These are phyloP conservation scores for Nothobranchius kuhntae DNA, from an alignment of 2,113 vertebrate species.

Conservation along the genomic window DNA sequence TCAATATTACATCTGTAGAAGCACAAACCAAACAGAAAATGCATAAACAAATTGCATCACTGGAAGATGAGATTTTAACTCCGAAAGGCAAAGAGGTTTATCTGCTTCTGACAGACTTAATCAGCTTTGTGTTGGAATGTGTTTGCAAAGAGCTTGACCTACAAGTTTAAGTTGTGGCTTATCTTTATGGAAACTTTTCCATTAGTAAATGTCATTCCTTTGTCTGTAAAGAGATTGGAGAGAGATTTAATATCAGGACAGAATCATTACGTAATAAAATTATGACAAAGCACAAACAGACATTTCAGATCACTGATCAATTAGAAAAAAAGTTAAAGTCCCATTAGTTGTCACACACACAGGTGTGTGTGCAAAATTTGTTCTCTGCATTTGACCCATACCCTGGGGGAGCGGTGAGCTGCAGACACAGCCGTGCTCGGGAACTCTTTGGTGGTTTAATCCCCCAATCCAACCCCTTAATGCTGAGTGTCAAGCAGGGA, in stretches of 20 bases:
- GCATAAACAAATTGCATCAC: background rate
- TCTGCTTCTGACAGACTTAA: too few relatives aligned
- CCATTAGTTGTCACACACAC: too few relatives aligned
- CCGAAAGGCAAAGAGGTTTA: too few relatives aligned
- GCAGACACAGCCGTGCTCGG: too few relatives aligned
- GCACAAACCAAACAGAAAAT: slow-evolving; percentile 26
- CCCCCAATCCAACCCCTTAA: too few relatives aligned
- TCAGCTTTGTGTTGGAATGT: background rate
- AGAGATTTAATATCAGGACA: background rate
- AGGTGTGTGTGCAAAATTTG: too few relatives aligned
- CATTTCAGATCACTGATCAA: background rate
- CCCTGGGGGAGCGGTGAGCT: too few relatives aligned
- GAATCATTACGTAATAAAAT: background rate
- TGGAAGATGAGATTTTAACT: too few relatives aligned
- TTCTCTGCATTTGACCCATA: too few relatives aligned
- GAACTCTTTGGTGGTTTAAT: too few relatives aligned
- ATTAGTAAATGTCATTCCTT: background rate
- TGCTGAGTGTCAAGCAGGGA: too few relatives aligned
- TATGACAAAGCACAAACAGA: background rate
- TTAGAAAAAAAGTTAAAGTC: background rate
- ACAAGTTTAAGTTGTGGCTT: background rate
- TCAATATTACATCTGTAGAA: too few relatives aligned
- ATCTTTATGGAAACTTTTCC: background rate
- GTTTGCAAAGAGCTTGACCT: background rate
- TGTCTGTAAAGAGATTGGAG: background rate